These are phyloP conservation scores for Catocala fraxini DNA, from an alignment of 2,888 invertebrate genomes.

Conservation along the genomic window DNA sequence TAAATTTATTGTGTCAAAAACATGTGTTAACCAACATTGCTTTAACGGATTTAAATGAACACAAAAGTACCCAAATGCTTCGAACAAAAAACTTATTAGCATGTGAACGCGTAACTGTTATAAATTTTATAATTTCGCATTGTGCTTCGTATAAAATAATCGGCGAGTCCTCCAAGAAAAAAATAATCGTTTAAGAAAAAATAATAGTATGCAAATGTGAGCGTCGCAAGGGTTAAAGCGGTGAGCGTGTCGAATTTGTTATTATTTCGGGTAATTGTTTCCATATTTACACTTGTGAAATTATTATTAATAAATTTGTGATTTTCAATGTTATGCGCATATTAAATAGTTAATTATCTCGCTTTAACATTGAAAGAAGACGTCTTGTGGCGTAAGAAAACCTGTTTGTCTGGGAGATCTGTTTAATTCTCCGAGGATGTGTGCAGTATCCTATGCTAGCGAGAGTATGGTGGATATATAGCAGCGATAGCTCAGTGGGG, in stretches of 20 bases:
- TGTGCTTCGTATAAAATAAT: slow-evolving; percentile 69
- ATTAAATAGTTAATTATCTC: too few relatives aligned
- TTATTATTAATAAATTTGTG: slow-evolving; percentile 1
- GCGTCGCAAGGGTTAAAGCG: slow-evolving; percentile 60
- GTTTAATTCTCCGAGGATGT: too few relatives aligned
- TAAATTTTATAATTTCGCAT: slow-evolving; percentile 77
- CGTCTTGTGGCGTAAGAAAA: too few relatives aligned
- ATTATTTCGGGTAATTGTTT: slow-evolving; percentile 54
- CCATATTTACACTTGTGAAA: slow-evolving; percentile 41
- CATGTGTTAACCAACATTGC: slow-evolving; percentile 58
- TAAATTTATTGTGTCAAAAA: slow-evolving; percentile 49
- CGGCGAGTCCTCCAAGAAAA: slow-evolving; percentile 62
- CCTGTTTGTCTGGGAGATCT: too few relatives aligned
- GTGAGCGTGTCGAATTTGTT: slow-evolving; percentile 56
- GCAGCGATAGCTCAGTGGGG: too few relatives aligned
- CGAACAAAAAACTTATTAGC: slow-evolving; percentile 77
- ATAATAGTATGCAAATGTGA: slow-evolving; percentile 62
- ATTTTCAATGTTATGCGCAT: background rate
- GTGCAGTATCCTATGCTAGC: too few relatives aligned
- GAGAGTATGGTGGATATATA: too few relatives aligned
- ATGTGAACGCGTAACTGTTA: slow-evolving; percentile 75
- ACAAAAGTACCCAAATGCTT: slow-evolving; percentile 36
- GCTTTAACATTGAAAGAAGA: too few relatives aligned
- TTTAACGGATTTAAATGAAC: slow-evolving; percentile 58
- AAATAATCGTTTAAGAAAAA: slow-evolving; percentile 69